Percentiles rank a stretch among this genome's conserved stretches.
These are phyloP conservation scores for Coelopa frigida DNA, from an alignment of 1,140 invertebrate genomes.

Conservation along the genomic window DNA sequence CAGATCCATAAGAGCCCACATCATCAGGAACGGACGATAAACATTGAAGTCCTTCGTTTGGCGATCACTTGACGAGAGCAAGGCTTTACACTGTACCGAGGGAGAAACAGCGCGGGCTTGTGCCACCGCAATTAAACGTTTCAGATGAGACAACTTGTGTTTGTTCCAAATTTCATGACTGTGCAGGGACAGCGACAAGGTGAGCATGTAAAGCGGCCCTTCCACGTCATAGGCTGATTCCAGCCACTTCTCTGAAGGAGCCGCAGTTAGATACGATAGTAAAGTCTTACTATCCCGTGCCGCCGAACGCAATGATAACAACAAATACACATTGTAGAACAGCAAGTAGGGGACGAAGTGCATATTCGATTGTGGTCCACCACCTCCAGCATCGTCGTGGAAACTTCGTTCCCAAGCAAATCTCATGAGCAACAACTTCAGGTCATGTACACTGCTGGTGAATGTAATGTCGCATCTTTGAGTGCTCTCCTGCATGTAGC, in stretches of 20 bases:
- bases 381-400: constrained; percentile 94
- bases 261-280: constrained; percentile 57
- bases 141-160: constrained; percentile 62
- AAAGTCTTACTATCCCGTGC: constrained; percentile 66
- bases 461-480: constrained; percentile 84
- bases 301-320: constrained; percentile 37
- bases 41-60: constrained; percentile 65
- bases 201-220: constrained; percentile 78
- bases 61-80: constrained; percentile 46
- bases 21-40: constrained; percentile 80
- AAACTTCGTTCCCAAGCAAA: constrained; percentile 94
- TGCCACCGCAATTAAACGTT: constrained; percentile 67
- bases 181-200: constrained; percentile 71
- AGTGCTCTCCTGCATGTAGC: constrained; percentile 78
- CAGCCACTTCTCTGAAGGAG: constrained; percentile 55
- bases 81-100: constrained; percentile 48
- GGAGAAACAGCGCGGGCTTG: constrained; percentile 64
- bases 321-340: constrained; percentile 89
- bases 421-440: constrained; percentile 81
- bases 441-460: constrained; percentile 82
- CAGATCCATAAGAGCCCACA: constrained; percentile 72
- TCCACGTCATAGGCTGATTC: constrained; percentile 84
- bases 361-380: constrained; percentile 94
- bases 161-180: constrained; percentile 63
- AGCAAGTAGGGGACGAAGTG: constrained; percentile 90